A percentile compares a stretch with the other conserved stretches of the same genome.
Evolutionary conservation across 2,888 invertebrate species (phyloP).

Genomic region (Metopia argyrocephala): DNA sequence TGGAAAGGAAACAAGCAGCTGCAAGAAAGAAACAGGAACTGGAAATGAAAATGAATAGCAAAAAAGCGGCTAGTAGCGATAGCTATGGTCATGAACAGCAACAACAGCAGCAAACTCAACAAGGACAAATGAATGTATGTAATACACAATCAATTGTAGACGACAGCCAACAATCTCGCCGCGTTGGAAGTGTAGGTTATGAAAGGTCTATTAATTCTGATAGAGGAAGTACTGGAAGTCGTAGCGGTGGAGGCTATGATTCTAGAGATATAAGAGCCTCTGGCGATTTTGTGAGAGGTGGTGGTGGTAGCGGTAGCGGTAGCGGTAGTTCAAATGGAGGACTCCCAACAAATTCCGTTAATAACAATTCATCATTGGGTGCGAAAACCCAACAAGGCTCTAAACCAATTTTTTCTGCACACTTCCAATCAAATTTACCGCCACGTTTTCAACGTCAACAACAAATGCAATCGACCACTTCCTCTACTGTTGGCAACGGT

Average conservation of each 20-base stretch:
- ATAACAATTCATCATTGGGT: constrained; percentile 53
- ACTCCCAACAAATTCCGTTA: constrained; percentile 6
- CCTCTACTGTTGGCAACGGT: constrained; percentile 60
- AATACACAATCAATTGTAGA: constrained; percentile 56
- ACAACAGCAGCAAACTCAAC: constrained; percentile 19
- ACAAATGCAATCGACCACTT: constrained; percentile 68
- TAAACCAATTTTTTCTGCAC: constrained; percentile 82
- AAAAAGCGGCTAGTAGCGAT: constrained; percentile 77
- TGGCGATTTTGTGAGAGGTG: constrained; percentile 59
- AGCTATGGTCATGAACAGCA: constrained; percentile 15
- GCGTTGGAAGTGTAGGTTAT: constrained; percentile 61
- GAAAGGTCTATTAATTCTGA: constrained; percentile 66
- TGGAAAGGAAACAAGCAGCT: constrained; percentile 81
- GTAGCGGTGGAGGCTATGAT: constrained; percentile 57
- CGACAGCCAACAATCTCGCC: constrained; percentile 62
- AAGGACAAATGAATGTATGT: constrained; percentile 52
- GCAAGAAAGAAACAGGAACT: constrained; percentile 85
- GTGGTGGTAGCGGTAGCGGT: constrained; percentile 48
- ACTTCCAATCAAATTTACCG: constrained; percentile 90
- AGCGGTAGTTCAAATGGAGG: constrained; percentile 43
- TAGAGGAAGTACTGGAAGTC: constrained; percentile 60
- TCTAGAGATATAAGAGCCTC: constrained; percentile 57
- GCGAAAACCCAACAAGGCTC: constrained; percentile 68
- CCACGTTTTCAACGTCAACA: constrained; percentile 91
- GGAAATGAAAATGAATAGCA: constrained; percentile 83